Percentiles rank a stretch among this genome's conserved stretches.
Conservation (phyloP, 1,140 invertebrate species). For the Zaprionus camerounensis region DNA sequence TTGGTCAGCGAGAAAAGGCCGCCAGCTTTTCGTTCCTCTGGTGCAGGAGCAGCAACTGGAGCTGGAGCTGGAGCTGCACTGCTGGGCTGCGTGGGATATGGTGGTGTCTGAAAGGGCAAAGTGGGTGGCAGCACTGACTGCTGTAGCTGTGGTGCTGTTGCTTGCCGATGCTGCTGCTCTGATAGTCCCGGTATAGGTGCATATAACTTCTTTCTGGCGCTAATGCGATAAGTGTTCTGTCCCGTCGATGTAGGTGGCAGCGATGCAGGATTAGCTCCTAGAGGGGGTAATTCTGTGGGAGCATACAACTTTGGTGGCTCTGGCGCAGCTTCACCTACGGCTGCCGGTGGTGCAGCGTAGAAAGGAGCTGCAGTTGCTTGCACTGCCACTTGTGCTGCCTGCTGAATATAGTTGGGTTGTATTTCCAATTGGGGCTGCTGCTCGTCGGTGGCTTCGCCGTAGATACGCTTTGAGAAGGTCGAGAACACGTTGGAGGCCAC, state of each 20-base stretch:
- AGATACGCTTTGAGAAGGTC: conserved; percentile 86
- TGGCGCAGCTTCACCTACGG: conserved; percentile 30
- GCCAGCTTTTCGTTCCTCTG: conserved; percentile 73
- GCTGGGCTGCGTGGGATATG: conserved; percentile 50
- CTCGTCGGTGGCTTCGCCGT: conserved; percentile 37
- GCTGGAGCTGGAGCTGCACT: conserved; percentile 15
- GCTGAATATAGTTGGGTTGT: conserved; percentile 72
- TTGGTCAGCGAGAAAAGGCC: conserved; percentile 77
- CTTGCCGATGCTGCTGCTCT: conserved; percentile 48
- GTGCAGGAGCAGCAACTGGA: background rate
- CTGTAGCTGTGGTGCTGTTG: conserved; percentile 11
- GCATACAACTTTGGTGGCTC: conserved; percentile 82
- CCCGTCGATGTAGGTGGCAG: conserved; percentile 71
- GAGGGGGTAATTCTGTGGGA: conserved; percentile 67
- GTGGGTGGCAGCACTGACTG: conserved; percentile 15
- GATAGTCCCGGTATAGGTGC: conserved; percentile 86
- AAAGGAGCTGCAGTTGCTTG: conserved; percentile 42
- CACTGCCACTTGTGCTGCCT: conserved; percentile 42
- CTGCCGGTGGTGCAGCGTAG: conserved; percentile 57
- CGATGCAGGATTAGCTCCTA: conserved; percentile 19
- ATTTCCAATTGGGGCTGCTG: conserved; percentile 70
- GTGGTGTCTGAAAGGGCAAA: conserved; percentile 53
- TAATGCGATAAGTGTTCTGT: conserved; percentile 85
- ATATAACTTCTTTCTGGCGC: conserved; percentile 86
- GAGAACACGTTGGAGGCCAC: conserved; percentile 87